Percentiles rank a stretch among this genome's conserved stretches.
Evolutionary conservation across 2,888 invertebrate species (phyloP).

Genomic region (Schizotus pectinicornis): DNA sequence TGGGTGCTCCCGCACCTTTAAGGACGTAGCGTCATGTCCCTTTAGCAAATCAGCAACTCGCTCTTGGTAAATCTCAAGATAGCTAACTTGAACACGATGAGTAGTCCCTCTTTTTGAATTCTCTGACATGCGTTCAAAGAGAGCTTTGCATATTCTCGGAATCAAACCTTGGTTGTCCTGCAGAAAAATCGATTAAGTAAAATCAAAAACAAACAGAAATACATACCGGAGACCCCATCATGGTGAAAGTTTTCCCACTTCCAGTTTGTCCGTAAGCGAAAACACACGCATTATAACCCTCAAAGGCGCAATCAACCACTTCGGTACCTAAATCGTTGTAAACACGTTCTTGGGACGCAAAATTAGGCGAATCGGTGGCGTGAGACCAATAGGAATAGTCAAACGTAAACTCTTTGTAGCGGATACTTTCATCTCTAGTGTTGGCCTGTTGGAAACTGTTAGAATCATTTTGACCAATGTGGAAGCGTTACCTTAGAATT

Average conservation of each 20-base stretch:
- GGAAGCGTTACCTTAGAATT: slow-evolving; percentile 70
- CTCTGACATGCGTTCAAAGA: slow-evolving; percentile 81
- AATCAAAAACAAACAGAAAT: slow-evolving; percentile 8
- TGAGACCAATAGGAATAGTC: slow-evolving; percentile 91
- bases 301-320: slow-evolving; percentile 81
- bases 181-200: slow-evolving; percentile 12
- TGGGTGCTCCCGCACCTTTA: slow-evolving; percentile 77
- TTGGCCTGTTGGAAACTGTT: slow-evolving; percentile 47
- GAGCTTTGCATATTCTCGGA: slow-evolving; percentile 83
- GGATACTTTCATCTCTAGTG: slow-evolving; percentile 54
- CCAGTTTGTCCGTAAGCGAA: slow-evolving; percentile 93
- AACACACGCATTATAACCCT: slow-evolving; percentile 88
- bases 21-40: slow-evolving; percentile 57
- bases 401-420: slow-evolving; percentile 86
- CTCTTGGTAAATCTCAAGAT: slow-evolving; percentile 69
- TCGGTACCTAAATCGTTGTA: slow-evolving; percentile 78
- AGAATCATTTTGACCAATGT: neutral
- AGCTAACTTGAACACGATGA: slow-evolving; percentile 82
- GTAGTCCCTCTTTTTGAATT: slow-evolving; percentile 83
- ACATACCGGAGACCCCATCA: slow-evolving; percentile 83
- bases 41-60: slow-evolving; percentile 73
- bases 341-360: slow-evolving; percentile 82
- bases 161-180: slow-evolving; percentile 82
- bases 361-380: slow-evolving; percentile 71
- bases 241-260: slow-evolving; percentile 89